Conservation (phyloP, 2,113 vertebrate species). For the Steatornis caripensis region DNA sequence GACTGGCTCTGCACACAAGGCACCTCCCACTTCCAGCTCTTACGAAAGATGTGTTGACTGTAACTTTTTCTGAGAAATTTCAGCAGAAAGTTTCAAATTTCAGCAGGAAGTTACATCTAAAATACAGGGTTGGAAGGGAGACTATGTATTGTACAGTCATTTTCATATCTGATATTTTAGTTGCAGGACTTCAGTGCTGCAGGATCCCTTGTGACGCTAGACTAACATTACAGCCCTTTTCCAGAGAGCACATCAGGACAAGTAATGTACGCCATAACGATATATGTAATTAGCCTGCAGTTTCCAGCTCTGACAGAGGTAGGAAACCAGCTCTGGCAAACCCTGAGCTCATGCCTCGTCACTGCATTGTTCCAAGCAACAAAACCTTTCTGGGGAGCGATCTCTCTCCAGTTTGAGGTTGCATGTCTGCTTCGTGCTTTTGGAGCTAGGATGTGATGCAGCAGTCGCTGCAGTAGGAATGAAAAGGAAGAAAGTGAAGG, state of each 20-base stretch:
- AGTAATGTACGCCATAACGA: neutral
- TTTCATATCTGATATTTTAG: neutral
- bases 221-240: neutral
- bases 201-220: neutral
- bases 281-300: neutral
- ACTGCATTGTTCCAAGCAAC: neutral
- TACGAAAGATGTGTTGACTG: neutral
- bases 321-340: neutral
- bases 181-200: neutral
- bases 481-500: neutral
- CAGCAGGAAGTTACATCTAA: neutral
- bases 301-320: neutral
- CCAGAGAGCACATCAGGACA: neutral
- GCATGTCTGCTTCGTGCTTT: fast-evolving
- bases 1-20: neutral
- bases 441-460: neutral
- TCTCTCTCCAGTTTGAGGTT: neutral
- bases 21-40: neutral
- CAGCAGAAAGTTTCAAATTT: neutral
- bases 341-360: neutral
- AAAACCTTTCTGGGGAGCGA: neutral
- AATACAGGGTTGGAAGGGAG: neutral
- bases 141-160: neutral
- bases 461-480: neutral
- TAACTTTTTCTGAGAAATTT: neutral